These are phyloP conservation scores for Bruchidius siliquastri DNA, from an alignment of 2,888 invertebrate genomes.

Conservation along the genomic window DNA sequence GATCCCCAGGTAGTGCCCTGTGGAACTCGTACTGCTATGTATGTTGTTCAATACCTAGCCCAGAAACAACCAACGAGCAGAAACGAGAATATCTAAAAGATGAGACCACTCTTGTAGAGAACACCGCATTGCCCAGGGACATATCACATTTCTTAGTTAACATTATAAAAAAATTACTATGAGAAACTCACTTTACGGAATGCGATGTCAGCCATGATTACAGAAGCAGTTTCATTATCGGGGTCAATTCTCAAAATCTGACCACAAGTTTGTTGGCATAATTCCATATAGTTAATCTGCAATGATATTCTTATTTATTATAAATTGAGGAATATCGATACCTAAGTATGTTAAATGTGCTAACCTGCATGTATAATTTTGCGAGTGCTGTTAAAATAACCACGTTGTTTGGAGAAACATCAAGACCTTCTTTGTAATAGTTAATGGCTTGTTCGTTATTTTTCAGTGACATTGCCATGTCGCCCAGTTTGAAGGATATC, in stretches of 20 bases:
- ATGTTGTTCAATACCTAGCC: too few relatives aligned
- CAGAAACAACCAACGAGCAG: too few relatives aligned
- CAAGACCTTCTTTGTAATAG: constrained; percentile 82
- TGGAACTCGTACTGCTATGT: too few relatives aligned
- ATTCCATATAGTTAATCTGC: constrained; percentile 76
- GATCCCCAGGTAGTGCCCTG: too few relatives aligned
- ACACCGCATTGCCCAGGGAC: too few relatives aligned
- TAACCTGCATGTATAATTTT: constrained; percentile 73
- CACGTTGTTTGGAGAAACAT: constrained; percentile 71
- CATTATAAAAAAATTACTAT: too few relatives aligned
- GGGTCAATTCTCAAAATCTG: constrained; percentile 77
- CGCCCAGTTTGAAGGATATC: constrained; percentile 70
- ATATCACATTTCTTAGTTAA: too few relatives aligned
- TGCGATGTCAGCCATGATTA: constrained; percentile 95
- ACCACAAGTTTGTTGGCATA: constrained; percentile 83
- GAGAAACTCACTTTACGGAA: constrained; percentile 63
- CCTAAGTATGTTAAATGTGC: background rate
- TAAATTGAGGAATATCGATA: background rate
- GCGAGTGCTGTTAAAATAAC: constrained; percentile 69
- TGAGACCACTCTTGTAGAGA: too few relatives aligned
- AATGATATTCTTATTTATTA: constrained; percentile 17
- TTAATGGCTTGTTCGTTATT: constrained; percentile 73
- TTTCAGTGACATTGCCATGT: constrained; percentile 59
- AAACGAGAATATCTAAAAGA: too few relatives aligned
- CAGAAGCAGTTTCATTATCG: constrained; percentile 87